phyloP scores from a whole-genome alignment of 2,797 vertebrate genomes.

The Melopsittacus undulatus region DNA sequence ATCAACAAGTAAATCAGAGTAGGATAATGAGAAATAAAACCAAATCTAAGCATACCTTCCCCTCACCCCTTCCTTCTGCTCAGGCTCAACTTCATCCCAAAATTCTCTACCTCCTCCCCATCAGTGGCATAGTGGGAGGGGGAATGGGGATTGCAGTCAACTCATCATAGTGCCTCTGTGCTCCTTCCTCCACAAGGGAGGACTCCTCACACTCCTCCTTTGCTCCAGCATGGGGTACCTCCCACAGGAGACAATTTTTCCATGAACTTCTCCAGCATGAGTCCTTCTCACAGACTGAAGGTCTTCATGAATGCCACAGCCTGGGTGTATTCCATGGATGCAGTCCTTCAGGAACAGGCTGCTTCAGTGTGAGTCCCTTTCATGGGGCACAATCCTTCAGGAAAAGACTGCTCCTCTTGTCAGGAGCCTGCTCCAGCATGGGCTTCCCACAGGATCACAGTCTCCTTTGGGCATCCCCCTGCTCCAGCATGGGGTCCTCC shows the following conservation, averaged over 20 bases:
- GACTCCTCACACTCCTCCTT: background rate
- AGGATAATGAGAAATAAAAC: background rate
- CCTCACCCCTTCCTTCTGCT: background rate
- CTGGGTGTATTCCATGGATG: background rate
- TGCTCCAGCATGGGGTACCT: background rate
- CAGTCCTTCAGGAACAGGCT: background rate
- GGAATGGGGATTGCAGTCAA: background rate
- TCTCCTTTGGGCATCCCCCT: background rate
- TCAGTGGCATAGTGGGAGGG: background rate
- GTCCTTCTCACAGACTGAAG: background rate
- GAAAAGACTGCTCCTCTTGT: background rate
- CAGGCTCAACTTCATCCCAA: background rate
- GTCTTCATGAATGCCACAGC: background rate
- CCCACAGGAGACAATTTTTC: background rate
- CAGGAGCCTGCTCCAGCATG: background rate
- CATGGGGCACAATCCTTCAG: background rate
- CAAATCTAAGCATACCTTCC: accelerated
- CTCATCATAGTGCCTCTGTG: background rate
- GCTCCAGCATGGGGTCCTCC: background rate
- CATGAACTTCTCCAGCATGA: background rate
- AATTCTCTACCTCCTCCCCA: background rate
- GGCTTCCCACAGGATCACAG: background rate
- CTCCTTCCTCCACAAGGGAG: background rate
- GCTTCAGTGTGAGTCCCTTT: background rate
- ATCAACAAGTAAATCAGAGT: too few species aligned